These are phyloP conservation scores for Chloropsis hardwickii DNA, from an alignment of 2,113 vertebrate genomes.

Conservation along the genomic window DNA sequence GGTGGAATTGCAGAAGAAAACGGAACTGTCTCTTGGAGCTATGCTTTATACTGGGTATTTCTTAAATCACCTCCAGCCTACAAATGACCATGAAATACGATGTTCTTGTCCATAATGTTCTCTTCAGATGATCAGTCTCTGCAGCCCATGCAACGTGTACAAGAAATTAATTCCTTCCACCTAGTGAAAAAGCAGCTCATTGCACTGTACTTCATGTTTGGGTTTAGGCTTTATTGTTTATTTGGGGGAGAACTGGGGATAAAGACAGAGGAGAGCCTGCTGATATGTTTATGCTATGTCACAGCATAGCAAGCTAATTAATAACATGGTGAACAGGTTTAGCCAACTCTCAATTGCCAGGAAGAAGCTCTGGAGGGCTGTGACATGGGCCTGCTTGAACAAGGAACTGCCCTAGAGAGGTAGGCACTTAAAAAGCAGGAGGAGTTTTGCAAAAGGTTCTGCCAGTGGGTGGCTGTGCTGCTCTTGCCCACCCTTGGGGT, in stretches of 20 bases:
- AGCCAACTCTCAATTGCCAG: background rate
- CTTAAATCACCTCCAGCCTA: background rate
- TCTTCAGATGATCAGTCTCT: background rate
- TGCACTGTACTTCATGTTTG: background rate
- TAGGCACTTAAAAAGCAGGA: background rate
- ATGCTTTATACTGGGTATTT: background rate
- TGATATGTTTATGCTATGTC: background rate
- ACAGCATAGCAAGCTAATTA: background rate
- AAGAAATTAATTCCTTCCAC: background rate
- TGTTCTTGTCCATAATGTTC: background rate
- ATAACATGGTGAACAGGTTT: background rate
- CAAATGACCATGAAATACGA: background rate
- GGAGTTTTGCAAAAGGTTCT: background rate
- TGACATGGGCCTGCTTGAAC: background rate
- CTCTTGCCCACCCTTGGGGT: background rate
- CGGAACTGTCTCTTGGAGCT: background rate
- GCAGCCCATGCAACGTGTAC: background rate
- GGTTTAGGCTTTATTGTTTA: background rate
- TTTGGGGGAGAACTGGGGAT: background rate
- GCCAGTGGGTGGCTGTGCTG: background rate
- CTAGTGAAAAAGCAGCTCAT: background rate
- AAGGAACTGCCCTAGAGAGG: background rate
- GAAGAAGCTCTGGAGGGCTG: background rate
- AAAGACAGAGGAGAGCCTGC: background rate
- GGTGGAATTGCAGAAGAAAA: background rate